These are phyloP conservation scores for Pteruthius melanotis DNA, from an alignment of 2,113 vertebrate genomes.

Conservation along the genomic window DNA sequence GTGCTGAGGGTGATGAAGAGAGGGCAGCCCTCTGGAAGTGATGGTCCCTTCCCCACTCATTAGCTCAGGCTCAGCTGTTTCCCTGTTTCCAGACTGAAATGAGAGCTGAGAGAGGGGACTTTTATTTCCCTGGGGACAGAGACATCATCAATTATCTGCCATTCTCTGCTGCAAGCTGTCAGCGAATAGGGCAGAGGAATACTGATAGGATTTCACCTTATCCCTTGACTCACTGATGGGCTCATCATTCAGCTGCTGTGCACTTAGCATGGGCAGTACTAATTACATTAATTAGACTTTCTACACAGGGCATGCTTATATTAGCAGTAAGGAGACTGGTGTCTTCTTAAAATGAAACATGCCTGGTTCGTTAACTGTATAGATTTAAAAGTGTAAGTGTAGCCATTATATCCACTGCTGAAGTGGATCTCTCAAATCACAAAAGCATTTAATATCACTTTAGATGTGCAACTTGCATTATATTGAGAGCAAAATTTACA, in stretches of 20 bases:
- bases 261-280: constrained; percentile 2
- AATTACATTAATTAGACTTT: constrained; percentile 35
- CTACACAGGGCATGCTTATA: not conserved
- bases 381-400: not conserved
- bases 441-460: not conserved
- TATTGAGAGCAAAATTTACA: not conserved
- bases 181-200: not conserved
- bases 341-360: not conserved
- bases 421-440: not conserved
- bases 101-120: constrained; percentile 10
- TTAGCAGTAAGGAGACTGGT: not conserved
- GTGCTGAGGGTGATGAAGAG: not conserved
- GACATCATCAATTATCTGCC: constrained; percentile 45
- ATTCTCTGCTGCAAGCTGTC: constrained; percentile 11
- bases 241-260: constrained; percentile 33
- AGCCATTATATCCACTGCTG: not conserved
- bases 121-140: constrained; percentile 56
- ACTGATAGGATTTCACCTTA: constrained; percentile 53
- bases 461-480: not conserved
- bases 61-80: constrained; percentile 56
- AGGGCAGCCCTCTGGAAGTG: not conserved
- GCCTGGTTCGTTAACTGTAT: not conserved
- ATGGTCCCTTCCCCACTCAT: constrained; percentile 38
- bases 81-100: constrained; percentile 28
- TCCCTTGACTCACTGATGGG: not conserved